A percentile compares a stretch with the other conserved stretches of the same genome.
Conservation (phyloP, 2,113 vertebrate genomes). For the Saguinus imperator region DNA sequence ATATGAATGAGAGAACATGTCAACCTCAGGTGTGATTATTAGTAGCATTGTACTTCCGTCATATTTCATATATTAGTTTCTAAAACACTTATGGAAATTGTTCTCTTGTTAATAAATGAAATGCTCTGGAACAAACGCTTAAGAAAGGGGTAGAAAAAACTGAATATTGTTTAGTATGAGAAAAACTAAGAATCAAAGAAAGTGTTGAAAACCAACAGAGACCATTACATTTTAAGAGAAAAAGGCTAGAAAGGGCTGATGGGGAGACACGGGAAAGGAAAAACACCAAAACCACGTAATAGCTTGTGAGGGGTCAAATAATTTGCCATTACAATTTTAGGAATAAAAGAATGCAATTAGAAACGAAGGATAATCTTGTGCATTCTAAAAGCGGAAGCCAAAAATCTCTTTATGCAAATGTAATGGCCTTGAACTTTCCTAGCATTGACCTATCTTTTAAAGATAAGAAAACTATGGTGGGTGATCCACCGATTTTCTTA, state of each 20-base stretch:
- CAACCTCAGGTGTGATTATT: neutral
- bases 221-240: neutral
- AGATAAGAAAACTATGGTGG: neutral
- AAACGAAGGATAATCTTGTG: neutral
- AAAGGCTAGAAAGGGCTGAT: neutral
- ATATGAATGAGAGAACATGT: neutral
- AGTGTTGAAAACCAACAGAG: neutral
- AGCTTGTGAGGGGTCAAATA: neutral
- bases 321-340: neutral
- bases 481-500: neutral
- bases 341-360: neutral
- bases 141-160: neutral
- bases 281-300: neutral
- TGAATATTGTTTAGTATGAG: neutral
- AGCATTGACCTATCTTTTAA: neutral
- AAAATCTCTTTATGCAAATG: neutral
- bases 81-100: neutral
- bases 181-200: neutral
- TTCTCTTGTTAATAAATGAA: neutral
- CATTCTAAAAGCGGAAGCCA: neutral
- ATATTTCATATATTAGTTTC: neutral
- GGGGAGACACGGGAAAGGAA: neutral
- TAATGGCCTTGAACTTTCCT: neutral
- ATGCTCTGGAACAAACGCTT: neutral
- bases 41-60: neutral